Base-by-base conservation (phyloP, 2,113 vertebrate genomes). In the Pterocles orientalis region DNA sequence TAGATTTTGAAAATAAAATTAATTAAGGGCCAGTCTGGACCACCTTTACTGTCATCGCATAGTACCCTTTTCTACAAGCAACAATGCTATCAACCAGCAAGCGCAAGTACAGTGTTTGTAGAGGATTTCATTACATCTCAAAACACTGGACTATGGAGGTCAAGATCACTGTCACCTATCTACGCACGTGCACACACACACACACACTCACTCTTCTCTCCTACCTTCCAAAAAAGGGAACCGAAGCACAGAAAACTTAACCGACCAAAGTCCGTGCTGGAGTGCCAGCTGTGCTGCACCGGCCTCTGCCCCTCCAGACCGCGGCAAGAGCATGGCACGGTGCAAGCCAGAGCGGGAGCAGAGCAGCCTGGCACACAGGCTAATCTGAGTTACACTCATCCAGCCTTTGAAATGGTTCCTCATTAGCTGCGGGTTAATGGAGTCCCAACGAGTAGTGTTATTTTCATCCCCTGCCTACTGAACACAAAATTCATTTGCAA, bases 401-500 rank as follows among this genome's bases (percentile, higher is more conserved):
- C 93, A 96, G 91, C 84, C 91, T 87, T 95, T 48, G 83, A 95
- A 95, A 97, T 89, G 96, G 95, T 43, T 96, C 86, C 91, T 96
- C 86, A 94, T 96, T 95, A 96, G 92, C 92, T 94, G 80, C 2
- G 84, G 92, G 95, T 94, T 97, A 96, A 96, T 96, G 96, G 92
- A 94, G 92, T 92, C 92, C 95, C 94, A 94, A 91, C 66, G 94
- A 96, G 92, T 89, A 94, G 94, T 62, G 94, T 96, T 96, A 96
- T 97, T 97, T 97, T 97, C 96, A 95, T 94, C 92, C 92, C 78
- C 73, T 96, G 96, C 95, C 86, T 96, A 89, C 95, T 94, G 95
- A 96, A 96, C 92, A 85, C 88, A 94, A 97, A 96, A 96, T 94
- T 96, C 96, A 96, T 97, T 96, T 96, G 95, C 96, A 97, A 97